Evolutionary conservation across 2,113 vertebrate species (phyloP), one percentile per base, ranked within the genome.

Genomic region (Rhinoderma darwinii): DNA sequence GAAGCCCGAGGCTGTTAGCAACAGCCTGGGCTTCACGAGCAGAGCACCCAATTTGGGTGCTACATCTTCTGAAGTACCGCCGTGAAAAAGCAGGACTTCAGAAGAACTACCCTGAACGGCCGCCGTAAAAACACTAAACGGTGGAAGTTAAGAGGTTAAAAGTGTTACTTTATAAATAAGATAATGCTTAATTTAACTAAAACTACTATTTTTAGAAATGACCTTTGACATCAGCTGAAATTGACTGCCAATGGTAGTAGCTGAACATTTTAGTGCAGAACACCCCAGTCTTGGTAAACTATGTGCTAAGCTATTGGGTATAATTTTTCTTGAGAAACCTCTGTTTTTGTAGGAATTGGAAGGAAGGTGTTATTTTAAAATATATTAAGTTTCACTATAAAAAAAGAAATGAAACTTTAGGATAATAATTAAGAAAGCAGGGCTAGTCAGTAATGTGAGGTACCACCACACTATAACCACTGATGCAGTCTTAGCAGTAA

Each of bases 251-350:
- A 63, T n/a, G 81, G n/a, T 35, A 72, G 63, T 68, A 83, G 61
- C 44, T 50, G 7, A 47, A 20, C 32, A 43, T 22, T 27, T 84
- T 30, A 22, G 0, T 54, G 22, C 39, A 61, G 35, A 84, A 75
- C 70, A 84, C 66, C 83, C 44, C 39, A 20, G 37, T 44, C 70
- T 84, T 44, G 51, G 35, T 30, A 73, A 72, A 32, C 25, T 56
- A 74, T 14, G 37, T 75, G 47, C 77, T 81, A 81, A 72, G 35
- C 20, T 81, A 35, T 70, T 27, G 25, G 77, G 5, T 86, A 44
- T 88, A 85, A 87, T 73, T 90, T 63, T 66, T 88, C 84, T 81
- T 39, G 88, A 88, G 59, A 89, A 86, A 83, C 50, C 82, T 87
- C 73, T 90, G 59, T 88, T 83, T 91, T 51, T 47, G 37, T 77